Conservation (phyloP, 1,140 invertebrate species). For the Mamestra configurata region DNA sequence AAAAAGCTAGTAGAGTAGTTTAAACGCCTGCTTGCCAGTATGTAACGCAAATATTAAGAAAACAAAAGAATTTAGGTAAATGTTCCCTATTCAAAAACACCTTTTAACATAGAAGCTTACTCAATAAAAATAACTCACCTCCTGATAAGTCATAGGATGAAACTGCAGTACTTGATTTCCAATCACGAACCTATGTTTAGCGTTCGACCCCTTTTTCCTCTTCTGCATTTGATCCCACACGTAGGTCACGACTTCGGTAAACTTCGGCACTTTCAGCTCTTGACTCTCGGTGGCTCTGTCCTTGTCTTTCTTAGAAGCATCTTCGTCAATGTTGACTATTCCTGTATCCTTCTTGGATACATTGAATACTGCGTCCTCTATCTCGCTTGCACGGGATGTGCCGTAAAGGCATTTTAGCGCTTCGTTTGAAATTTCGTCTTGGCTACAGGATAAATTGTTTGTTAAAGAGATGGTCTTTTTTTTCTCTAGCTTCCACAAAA, state of each 20-base stretch:
- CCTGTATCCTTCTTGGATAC: conserved; percentile 75
- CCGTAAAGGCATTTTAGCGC: conserved; percentile 89
- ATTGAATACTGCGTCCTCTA: conserved; percentile 86
- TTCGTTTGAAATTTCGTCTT: conserved; percentile 93
- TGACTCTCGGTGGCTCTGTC: conserved; percentile 58
- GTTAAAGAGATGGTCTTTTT: conserved; percentile 18
- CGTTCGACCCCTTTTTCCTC: conserved; percentile 88
- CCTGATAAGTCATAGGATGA: conserved; percentile 89
- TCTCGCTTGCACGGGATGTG: conserved; percentile 84
- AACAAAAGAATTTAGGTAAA: too few relatives aligned
- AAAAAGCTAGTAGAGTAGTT: too few relatives aligned
- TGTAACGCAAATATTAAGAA: too few relatives aligned
- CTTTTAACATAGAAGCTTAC: neutral
- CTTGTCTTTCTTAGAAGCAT: conserved; percentile 69
- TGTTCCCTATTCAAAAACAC: too few relatives aligned
- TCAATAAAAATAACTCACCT: conserved; percentile 87
- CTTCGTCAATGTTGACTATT: conserved; percentile 72
- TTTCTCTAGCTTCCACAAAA: neutral
- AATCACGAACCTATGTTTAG: conserved; percentile 89
- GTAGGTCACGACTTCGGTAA: conserved; percentile 90
- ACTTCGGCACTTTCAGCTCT: conserved; percentile 87
- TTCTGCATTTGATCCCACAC: conserved; percentile 90
- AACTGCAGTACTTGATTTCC: conserved; percentile 92
- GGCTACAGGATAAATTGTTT: conserved; percentile 85
- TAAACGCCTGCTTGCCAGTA: too few relatives aligned